These are phyloP conservation scores for Heliocidaris tuberculata DNA, from an alignment of 35 echinoderm and acorn worm genomes.

Conservation along the genomic window DNA sequence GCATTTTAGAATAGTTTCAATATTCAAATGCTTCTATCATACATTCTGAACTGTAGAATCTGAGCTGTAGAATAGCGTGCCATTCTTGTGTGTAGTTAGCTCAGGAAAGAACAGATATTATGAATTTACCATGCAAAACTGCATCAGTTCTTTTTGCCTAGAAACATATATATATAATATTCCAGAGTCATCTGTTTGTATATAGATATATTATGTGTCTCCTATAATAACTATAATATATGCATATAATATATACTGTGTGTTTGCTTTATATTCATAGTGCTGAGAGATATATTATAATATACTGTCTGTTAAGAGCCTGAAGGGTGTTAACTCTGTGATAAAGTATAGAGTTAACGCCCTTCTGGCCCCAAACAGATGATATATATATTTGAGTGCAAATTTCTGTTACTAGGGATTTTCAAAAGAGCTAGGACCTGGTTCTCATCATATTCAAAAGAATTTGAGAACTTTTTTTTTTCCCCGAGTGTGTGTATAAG, in stretches of 20 bases:
- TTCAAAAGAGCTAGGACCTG: not conserved
- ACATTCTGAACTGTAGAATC: not conserved
- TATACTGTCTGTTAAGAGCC: no score
- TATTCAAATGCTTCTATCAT: not conserved
- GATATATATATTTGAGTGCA: not conserved
- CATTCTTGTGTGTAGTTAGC: not conserved
- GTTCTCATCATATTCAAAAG: not conserved
- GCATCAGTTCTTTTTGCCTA: not conserved
- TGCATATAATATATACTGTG: constrained; percentile 12
- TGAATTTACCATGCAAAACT: not conserved
- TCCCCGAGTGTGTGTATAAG: not conserved
- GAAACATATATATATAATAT: not conserved
- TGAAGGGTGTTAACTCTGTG: no score
- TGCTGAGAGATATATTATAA: not conserved
- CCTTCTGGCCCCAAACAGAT: no score
- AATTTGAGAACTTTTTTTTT: not conserved
- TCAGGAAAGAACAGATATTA: not conserved
- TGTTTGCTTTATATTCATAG: constrained; percentile 3
- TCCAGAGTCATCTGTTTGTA: not conserved
- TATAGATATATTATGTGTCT: not conserved
- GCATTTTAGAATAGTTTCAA: not conserved
- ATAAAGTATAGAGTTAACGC: no score
- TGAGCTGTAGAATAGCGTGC: not conserved
- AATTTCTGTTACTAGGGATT: not conserved
- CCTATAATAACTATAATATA: not conserved